Evolutionary conservation across 2,113 vertebrate species (phyloP).

Genomic region (Nibea albiflora): DNA sequence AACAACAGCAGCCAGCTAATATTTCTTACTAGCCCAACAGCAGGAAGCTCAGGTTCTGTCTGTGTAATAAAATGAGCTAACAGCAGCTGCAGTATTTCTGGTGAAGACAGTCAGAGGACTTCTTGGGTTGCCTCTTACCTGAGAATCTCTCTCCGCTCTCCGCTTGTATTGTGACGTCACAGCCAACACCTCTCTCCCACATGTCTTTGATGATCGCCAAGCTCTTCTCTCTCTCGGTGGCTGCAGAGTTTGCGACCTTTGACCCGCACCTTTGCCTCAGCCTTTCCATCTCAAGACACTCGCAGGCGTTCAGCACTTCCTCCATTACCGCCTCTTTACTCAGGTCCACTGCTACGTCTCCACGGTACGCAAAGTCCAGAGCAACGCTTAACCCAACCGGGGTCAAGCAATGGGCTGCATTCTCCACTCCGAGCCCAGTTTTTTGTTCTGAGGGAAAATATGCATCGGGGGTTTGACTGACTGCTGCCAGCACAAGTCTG

Average conservation of each 20-base stretch:
- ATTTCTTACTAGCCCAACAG: no score
- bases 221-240: conserved; percentile 30
- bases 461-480: conserved; percentile 18
- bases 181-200: conserved; percentile 27
- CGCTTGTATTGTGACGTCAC: conserved; percentile 45
- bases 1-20: no score
- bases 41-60: no score
- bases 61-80: no score
- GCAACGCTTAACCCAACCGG: conserved; percentile 27
- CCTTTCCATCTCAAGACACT: conserved; percentile 23
- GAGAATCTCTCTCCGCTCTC: conserved; percentile 33
- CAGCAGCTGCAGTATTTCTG: background rate
- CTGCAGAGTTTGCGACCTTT: background rate
- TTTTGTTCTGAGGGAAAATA: conserved; percentile 7
- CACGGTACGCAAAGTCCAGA: conserved; percentile 42
- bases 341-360: conserved; percentile 16
- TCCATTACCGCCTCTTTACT: background rate
- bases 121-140: conserved; percentile 6
- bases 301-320: conserved; percentile 27
- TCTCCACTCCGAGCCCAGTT: background rate
- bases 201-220: conserved; percentile 28
- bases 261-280: conserved; percentile 1
- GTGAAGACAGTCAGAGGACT: background rate
- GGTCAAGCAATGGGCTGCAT: background rate
- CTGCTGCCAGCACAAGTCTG: conserved; percentile 32